A percentile compares a stretch with the other conserved stretches of the same genome.
These are phyloP conservation scores for Trissonchulus sp. DNA, from an alignment of 2,888 invertebrate species.

Conservation along the genomic window DNA sequence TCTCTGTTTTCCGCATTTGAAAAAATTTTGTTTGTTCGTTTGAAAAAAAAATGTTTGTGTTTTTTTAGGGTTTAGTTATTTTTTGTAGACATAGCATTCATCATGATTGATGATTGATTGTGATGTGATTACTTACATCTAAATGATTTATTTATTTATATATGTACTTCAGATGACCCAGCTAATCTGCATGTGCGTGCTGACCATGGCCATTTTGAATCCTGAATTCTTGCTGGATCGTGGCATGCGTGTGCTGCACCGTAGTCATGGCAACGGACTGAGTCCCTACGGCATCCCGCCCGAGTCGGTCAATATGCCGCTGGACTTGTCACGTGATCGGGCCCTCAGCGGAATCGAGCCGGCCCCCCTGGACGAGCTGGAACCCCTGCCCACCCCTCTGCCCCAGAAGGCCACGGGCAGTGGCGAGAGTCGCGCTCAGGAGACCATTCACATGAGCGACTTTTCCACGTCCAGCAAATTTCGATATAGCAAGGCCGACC, in stretches of 20 bases:
- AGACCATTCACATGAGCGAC: not conserved
- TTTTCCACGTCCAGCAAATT: not conserved
- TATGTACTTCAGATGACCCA: conserved; percentile 23
- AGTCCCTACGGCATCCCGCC: not conserved
- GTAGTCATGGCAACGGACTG: not conserved
- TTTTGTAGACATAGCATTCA: no score
- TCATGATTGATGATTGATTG: no score
- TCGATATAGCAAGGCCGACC: not conserved
- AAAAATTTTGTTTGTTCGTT: no score
- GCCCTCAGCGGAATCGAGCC: not conserved
- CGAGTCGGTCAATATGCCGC: not conserved
- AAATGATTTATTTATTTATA: no score
- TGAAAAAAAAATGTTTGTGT: no score
- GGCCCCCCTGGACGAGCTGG: not conserved
- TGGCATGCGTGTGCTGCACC: no score
- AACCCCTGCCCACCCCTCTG: not conserved
- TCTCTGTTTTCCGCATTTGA: no score
- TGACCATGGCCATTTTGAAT: conserved; percentile 22
- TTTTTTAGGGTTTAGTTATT: no score
- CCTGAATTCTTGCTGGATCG: conserved; percentile 17
- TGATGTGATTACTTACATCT: no score
- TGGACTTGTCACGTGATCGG: not conserved
- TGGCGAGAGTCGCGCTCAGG: not conserved
- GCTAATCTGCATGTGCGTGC: not conserved
- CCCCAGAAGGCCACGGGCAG: not conserved